These are phyloP conservation scores for Orthosia gothica DNA, from an alignment of 2,888 invertebrate genomes.

Conservation along the genomic window DNA sequence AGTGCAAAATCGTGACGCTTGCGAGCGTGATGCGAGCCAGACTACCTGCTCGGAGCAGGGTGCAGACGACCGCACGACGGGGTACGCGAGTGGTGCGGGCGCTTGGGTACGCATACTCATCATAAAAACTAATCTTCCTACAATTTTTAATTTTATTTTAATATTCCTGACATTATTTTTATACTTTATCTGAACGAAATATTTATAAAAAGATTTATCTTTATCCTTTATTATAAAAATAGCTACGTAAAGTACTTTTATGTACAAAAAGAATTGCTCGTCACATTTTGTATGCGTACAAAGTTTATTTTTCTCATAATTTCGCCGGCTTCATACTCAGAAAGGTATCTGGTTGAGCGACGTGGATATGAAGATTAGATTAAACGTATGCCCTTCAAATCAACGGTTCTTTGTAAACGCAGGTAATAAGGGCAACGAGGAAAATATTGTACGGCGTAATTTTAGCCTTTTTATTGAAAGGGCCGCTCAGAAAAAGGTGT, in stretches of 20 bases:
- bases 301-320: constrained; percentile 53
- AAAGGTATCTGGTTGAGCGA: constrained; percentile 55
- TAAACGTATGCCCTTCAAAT: constrained; percentile 63
- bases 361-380: constrained; percentile 63
- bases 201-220: background rate
- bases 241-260: background rate
- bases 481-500: background rate
- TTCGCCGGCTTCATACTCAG: constrained; percentile 46
- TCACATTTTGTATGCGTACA: constrained; percentile 39
- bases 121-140: no score
- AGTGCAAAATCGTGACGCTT: no score
- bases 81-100: no score
- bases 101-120: no score
- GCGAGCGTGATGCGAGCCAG: no score
- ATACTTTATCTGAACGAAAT: background rate
- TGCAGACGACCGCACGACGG: no score
- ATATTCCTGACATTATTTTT: background rate
- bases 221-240: background rate
- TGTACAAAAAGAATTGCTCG: constrained; percentile 15
- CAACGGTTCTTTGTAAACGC: constrained; percentile 58
- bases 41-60: no score
- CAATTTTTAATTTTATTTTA: no score
- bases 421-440: constrained; percentile 44
- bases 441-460: constrained; percentile 39
- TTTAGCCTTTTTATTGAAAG: constrained; percentile 20